These are phyloP conservation scores for Apodemus sylvaticus DNA, from an alignment of 2,113 vertebrate species.

Conservation along the genomic window DNA sequence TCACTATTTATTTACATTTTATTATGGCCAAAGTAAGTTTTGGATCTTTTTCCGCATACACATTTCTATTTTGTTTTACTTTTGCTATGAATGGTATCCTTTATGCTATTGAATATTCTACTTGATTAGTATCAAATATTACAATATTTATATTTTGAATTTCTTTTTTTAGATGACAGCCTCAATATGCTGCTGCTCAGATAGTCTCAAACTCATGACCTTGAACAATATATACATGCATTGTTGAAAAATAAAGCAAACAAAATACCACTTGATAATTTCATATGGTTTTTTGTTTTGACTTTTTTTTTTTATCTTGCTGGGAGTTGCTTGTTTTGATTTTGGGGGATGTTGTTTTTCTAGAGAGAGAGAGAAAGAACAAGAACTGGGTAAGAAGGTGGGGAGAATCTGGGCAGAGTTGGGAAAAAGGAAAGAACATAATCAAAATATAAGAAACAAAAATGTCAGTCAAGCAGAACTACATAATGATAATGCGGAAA, in stretches of 20 bases:
- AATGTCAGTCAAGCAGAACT: background rate
- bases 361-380: background rate
- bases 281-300: background rate
- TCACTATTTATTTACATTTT: constrained; percentile 20
- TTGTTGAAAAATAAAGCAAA: background rate
- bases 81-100: background rate
- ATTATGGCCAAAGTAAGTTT: background rate
- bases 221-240: background rate
- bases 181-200: background rate
- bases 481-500: background rate
- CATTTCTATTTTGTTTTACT: constrained; percentile 16
- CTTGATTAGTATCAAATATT: background rate
- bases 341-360: background rate
- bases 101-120: background rate
- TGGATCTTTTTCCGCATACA: background rate
- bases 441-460: background rate
- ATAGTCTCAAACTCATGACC: background rate
- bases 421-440: background rate
- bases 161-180: background rate
- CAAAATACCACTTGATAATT: background rate
- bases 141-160: background rate
- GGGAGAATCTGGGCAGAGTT: background rate
- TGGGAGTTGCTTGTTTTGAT: background rate
- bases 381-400: background rate
- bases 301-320: background rate